These are phyloP conservation scores for Grantiella picta DNA, from an alignment of 2,113 vertebrate genomes.

Conservation along the genomic window DNA sequence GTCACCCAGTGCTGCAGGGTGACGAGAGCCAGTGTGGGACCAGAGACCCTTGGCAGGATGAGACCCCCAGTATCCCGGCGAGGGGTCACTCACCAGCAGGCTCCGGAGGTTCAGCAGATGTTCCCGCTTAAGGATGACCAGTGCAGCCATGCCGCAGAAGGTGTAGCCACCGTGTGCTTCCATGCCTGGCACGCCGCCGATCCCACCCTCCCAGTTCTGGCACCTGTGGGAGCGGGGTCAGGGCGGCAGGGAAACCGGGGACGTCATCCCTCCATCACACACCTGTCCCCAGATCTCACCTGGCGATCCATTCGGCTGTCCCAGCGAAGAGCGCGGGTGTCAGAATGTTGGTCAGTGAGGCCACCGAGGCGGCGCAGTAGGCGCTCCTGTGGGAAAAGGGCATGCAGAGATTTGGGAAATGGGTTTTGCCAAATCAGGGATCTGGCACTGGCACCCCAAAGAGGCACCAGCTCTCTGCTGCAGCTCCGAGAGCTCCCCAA, in stretches of 20 bases:
- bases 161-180: constrained; percentile 96
- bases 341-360: constrained; percentile 90
- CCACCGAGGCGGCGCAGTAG: constrained; percentile 90
- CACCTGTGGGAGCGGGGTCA: constrained; percentile 72
- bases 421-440: neutral
- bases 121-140: constrained; percentile 92
- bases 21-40: neutral
- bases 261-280: no score
- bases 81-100: constrained; percentile 79
- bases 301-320: constrained; percentile 90
- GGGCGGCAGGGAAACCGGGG: accelerated
- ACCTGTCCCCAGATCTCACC: constrained; percentile 65
- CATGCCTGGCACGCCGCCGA: constrained; percentile 91
- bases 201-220: constrained; percentile 97
- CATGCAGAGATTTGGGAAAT: neutral
- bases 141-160: constrained; percentile 89
- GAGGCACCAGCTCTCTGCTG: neutral
- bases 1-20: constrained; percentile 87
- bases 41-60: accelerated
- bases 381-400: constrained; percentile 77
- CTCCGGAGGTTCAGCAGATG: constrained; percentile 88
- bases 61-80: accelerated
- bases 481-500: neutral
- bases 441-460: neutral
- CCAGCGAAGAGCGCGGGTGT: constrained; percentile 83